These are phyloP conservation scores for Brachyhypopomus occidentalis DNA, from an alignment of 2,113 vertebrate genomes.

Conservation along the genomic window DNA sequence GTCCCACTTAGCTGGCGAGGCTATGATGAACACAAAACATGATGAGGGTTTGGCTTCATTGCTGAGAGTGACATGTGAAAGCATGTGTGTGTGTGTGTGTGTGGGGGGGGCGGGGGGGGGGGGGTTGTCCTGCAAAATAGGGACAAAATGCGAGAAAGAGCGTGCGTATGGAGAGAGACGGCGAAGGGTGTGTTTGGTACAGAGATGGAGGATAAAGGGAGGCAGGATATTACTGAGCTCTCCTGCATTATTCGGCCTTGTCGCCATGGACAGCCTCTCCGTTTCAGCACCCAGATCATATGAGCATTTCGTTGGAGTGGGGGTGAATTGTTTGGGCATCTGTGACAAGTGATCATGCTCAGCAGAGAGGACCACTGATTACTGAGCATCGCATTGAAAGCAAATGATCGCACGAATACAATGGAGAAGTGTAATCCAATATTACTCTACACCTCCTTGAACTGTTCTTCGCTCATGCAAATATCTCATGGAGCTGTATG, in stretches of 20 bases:
- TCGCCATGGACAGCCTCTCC: slow-evolving; percentile 30
- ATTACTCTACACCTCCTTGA: not conserved
- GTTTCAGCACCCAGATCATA: slow-evolving; percentile 3
- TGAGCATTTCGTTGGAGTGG: slow-evolving; percentile 38
- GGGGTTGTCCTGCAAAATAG: slow-evolving; percentile 23
- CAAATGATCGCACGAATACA: not conserved
- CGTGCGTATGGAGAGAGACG: slow-evolving; percentile 2
- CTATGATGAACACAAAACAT: too few species aligned
- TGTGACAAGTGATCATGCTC: slow-evolving; percentile 37
- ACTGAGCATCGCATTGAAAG: not conserved
- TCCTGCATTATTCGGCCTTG: slow-evolving; percentile 32
- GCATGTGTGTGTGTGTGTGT: slow-evolving; percentile 8
- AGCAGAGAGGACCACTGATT: slow-evolving; percentile 19
- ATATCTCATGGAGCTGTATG: not conserved
- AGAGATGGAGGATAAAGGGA: slow-evolving; percentile 40
- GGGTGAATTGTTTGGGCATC: slow-evolving; percentile 41
- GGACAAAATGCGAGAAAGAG: slow-evolving; percentile 3
- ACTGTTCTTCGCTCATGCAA: not conserved
- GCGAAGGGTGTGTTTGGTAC: not conserved
- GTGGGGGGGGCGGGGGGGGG: not conserved
- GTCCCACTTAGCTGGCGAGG: slow-evolving; percentile 31
- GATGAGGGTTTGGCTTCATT: not conserved
- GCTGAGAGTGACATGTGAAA: not conserved
- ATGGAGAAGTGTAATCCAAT: not conserved
- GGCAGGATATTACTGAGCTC: slow-evolving; percentile 50